Percentiles rank a stretch among this genome's conserved stretches.
phyloP scores from a whole-genome alignment of 1,140 invertebrate species.

The Caligus rogercresseyi region DNA sequence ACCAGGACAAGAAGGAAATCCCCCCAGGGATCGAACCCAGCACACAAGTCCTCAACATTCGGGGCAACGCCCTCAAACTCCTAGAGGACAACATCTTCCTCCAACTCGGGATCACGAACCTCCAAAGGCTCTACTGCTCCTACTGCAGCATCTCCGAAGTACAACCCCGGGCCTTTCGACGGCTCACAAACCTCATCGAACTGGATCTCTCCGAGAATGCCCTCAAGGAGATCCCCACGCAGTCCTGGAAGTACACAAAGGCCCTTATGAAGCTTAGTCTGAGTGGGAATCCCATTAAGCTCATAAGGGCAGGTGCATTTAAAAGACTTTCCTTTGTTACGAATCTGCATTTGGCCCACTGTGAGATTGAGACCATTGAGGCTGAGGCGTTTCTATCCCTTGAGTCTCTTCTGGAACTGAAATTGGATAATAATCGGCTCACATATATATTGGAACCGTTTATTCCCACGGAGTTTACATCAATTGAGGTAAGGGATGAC shows the following conservation, averaged over 20 bases:
- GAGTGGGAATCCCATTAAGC: conserved; percentile 8
- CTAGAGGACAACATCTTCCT: conserved; percentile 55
- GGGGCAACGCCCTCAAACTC: conserved; percentile 55
- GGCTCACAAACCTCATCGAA: conserved; percentile 68
- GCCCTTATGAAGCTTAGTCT: conserved; percentile 15
- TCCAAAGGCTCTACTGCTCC: conserved; percentile 63
- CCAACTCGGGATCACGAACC: conserved; percentile 54
- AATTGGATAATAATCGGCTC: conserved; percentile 59
- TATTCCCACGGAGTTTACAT: conserved; percentile 41
- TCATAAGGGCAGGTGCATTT: conserved; percentile 41
- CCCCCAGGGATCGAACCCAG: conserved; percentile 65
- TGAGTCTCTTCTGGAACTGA: conserved; percentile 58
- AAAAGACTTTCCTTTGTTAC: conserved; percentile 49
- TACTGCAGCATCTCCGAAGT: conserved; percentile 54
- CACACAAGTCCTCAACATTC: conserved; percentile 69
- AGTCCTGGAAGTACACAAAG: conserved; percentile 37
- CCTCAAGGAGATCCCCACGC: conserved; percentile 50
- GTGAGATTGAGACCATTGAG: conserved; percentile 53
- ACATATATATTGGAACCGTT: conserved; percentile 45
- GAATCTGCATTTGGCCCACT: conserved; percentile 58
- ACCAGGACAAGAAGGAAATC: conserved; percentile 26
- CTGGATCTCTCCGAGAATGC: conserved; percentile 66
- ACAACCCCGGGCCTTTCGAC: conserved; percentile 54
- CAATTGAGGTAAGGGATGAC: conserved; percentile 24
- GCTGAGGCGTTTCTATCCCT: conserved; percentile 61